Evolutionary conservation across 2,113 vertebrate species (phyloP).

Genomic region (Cacatua alba): DNA sequence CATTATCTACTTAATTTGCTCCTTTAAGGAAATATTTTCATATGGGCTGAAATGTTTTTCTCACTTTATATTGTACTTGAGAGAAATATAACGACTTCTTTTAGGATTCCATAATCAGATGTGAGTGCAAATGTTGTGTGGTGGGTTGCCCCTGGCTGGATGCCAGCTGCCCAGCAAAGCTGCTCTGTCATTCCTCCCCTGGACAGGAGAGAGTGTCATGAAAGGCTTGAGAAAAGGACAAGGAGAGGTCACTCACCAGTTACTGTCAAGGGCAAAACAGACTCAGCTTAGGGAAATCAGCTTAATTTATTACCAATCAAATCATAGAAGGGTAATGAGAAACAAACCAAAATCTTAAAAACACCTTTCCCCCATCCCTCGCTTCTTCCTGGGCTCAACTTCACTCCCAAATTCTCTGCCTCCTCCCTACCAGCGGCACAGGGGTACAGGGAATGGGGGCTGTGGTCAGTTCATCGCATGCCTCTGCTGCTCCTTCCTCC

Average conservation of each 20-base stretch:
- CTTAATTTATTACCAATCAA: background rate
- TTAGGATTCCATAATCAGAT: background rate
- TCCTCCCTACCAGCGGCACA: background rate
- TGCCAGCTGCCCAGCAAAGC: background rate
- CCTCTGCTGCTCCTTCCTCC: background rate
- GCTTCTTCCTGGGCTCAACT: background rate
- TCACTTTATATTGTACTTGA: background rate
- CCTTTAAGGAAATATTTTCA: background rate
- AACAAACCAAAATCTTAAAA: background rate
- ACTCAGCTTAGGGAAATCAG: background rate
- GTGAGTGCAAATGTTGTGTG: background rate
- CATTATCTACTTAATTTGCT: background rate
- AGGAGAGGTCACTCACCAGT: background rate
- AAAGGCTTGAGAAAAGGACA: background rate
- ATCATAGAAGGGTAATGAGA: background rate
- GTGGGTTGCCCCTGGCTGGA: background rate
- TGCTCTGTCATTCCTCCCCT: background rate
- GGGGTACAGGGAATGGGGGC: background rate
- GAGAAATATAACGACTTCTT: background rate
- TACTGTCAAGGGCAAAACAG: background rate
- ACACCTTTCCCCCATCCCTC: background rate
- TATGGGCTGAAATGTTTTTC: background rate
- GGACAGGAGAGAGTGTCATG: background rate
- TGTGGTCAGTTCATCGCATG: background rate
- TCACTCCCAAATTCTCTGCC: background rate